These are phyloP conservation scores for Valencia hispanica DNA, from an alignment of 2,797 vertebrate species.

Conservation along the genomic window DNA sequence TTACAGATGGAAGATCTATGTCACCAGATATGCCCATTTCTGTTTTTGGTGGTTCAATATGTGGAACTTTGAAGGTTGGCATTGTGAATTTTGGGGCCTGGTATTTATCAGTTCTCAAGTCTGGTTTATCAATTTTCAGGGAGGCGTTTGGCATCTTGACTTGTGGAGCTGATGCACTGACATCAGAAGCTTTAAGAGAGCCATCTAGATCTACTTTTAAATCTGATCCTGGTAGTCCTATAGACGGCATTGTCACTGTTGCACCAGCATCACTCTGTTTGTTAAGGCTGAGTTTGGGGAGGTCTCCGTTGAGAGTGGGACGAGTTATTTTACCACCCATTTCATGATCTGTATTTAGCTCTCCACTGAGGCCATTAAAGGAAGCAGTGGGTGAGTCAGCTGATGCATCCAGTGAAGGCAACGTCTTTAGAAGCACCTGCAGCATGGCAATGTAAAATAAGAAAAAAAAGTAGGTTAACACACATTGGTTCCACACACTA, in stretches of 20 bases:
- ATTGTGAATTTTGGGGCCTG: constrained; percentile 70
- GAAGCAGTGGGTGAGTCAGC: constrained; percentile 50
- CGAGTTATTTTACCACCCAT: constrained; percentile 51
- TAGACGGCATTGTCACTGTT: constrained; percentile 54
- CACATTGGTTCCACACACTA: background rate
- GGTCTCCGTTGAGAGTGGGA: constrained; percentile 67
- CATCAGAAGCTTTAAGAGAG: constrained; percentile 50
- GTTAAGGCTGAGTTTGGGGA: constrained; percentile 53
- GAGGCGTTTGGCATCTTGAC: constrained; percentile 57
- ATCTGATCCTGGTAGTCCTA: constrained; percentile 58
- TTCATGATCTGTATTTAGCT: constrained; percentile 44
- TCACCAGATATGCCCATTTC: constrained; percentile 50
- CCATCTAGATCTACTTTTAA: constrained; percentile 65
- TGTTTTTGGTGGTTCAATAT: constrained; percentile 39
- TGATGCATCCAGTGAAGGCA: constrained; percentile 56
- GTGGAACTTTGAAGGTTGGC: constrained; percentile 69
- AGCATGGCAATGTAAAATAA: constrained; percentile 20
- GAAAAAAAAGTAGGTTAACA: constrained; percentile 24
- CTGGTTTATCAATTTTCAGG: constrained; percentile 57
- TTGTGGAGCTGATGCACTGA: constrained; percentile 57
- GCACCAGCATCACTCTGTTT: constrained; percentile 28
- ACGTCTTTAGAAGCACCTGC: constrained; percentile 57
- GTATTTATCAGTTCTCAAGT: constrained; percentile 47
- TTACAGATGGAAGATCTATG: constrained; percentile 43
- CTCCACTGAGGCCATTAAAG: constrained; percentile 54